These are phyloP conservation scores for Dendrolimus houi DNA, from an alignment of 2,888 invertebrate species.

Conservation along the genomic window DNA sequence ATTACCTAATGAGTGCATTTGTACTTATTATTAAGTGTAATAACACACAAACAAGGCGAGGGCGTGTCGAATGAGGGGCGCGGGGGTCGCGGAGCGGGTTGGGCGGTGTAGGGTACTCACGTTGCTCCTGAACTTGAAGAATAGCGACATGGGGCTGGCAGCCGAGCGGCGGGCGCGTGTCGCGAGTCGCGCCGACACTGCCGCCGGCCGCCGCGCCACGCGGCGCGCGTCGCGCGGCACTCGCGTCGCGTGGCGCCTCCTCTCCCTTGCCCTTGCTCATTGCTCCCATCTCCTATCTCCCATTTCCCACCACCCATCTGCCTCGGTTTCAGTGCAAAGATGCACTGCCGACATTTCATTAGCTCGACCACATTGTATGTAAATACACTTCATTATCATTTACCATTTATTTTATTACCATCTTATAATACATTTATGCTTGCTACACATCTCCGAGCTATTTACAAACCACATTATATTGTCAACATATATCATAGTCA, in stretches of 20 bases:
- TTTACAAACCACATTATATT: too few relatives aligned
- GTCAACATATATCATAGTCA: too few relatives aligned
- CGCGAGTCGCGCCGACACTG: conserved; percentile 35
- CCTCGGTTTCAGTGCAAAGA: neutral
- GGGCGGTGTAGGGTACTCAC: conserved; percentile 44
- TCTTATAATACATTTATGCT: too few relatives aligned
- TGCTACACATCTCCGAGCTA: too few relatives aligned
- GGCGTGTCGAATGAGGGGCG: conserved; percentile 1
- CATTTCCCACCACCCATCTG: neutral
- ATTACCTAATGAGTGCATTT: too few relatives aligned
- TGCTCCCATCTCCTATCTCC: conserved; percentile 1
- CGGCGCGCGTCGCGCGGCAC: conserved; percentile 9
- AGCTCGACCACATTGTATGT: too few relatives aligned
- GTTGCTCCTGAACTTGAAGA: conserved; percentile 72
- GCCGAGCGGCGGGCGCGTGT: conserved; percentile 25
- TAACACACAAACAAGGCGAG: neutral
- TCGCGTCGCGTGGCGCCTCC: conserved; percentile 3
- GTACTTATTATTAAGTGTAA: too few relatives aligned
- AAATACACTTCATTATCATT: too few relatives aligned
- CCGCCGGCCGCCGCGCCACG: conserved; percentile 26
- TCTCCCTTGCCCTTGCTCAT: conserved; percentile 9
- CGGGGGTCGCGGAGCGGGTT: neutral
- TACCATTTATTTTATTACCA: too few relatives aligned
- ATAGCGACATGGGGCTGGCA: conserved; percentile 55
- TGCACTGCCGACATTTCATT: neutral